phyloP scores from a whole-genome alignment of 2,113 vertebrate species.

The Grallaria varia region DNA sequence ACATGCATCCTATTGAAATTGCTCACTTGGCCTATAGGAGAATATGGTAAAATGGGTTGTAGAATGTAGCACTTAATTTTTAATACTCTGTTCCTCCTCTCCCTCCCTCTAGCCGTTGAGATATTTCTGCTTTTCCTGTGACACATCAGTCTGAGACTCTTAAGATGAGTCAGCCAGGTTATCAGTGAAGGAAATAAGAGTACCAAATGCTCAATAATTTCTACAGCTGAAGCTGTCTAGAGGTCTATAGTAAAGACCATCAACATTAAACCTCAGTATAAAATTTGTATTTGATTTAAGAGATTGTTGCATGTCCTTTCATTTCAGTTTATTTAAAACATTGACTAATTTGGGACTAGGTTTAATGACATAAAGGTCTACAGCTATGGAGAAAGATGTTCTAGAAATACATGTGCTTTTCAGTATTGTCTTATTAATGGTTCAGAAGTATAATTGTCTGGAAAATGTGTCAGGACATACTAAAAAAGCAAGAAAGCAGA shows the following conservation, averaged over 20 bases:
- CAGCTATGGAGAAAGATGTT: background rate
- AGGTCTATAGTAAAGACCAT: background rate
- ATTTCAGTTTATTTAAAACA: background rate
- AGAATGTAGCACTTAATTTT: background rate
- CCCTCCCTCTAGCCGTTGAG: background rate
- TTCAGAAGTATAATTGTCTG: background rate
- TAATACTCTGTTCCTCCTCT: background rate
- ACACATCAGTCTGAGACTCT: background rate
- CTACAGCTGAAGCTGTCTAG: background rate
- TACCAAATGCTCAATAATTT: background rate
- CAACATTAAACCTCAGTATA: background rate
- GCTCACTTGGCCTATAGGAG: background rate
- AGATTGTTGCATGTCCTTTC: background rate
- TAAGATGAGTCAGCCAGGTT: background rate
- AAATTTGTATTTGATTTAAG: background rate
- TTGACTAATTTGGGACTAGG: background rate
- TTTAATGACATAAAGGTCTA: background rate
- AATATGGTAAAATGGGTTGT: background rate
- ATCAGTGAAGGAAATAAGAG: background rate
- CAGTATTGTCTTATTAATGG: background rate
- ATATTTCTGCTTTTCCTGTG: background rate
- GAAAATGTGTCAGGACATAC: background rate
- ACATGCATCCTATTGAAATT: background rate
- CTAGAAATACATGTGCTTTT: background rate
- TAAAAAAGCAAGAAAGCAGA: background rate